Evolutionary conservation across 2,113 vertebrate genomes (phyloP).

Genomic region (Dasyornis broadbenti): DNA sequence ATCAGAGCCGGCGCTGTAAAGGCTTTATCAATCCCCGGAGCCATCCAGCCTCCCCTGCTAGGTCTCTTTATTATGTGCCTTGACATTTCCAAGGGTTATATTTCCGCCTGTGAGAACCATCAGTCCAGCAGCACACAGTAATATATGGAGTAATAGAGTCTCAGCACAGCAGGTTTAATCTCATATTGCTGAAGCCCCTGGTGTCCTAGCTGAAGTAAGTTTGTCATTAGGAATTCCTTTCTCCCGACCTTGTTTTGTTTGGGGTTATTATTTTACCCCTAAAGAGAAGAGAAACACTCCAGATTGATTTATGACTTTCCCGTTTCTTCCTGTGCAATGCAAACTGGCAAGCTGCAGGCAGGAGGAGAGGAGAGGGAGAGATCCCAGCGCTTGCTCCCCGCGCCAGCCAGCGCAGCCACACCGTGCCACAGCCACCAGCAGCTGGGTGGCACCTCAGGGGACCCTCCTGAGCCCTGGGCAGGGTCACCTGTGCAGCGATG

Average conservation of each 20-base stretch:
- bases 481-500: background rate
- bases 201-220: constrained; percentile 58
- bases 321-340: background rate
- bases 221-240: constrained; percentile 67
- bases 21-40: constrained; percentile 52
- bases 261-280: constrained; percentile 64
- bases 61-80: constrained; percentile 67
- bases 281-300: constrained; percentile 59
- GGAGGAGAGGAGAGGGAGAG: background rate
- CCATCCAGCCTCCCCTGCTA: constrained; percentile 58
- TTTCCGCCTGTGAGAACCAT: constrained; percentile 65
- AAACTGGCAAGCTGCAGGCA: constrained; percentile 13
- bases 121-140: constrained; percentile 60
- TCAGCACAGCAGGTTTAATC: constrained; percentile 65
- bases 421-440: background rate
- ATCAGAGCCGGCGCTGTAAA: background rate
- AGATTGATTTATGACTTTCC: constrained; percentile 63
- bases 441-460: background rate
- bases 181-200: constrained; percentile 63
- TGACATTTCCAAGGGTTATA: constrained; percentile 66
- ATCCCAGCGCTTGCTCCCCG: background rate
- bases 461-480: background rate
- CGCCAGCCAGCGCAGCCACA: background rate
- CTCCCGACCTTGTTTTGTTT: constrained; percentile 58
- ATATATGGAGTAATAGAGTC: constrained; percentile 69